phyloP scores from a whole-genome alignment of 2,888 invertebrate genomes.

The Hesperia comma region DNA sequence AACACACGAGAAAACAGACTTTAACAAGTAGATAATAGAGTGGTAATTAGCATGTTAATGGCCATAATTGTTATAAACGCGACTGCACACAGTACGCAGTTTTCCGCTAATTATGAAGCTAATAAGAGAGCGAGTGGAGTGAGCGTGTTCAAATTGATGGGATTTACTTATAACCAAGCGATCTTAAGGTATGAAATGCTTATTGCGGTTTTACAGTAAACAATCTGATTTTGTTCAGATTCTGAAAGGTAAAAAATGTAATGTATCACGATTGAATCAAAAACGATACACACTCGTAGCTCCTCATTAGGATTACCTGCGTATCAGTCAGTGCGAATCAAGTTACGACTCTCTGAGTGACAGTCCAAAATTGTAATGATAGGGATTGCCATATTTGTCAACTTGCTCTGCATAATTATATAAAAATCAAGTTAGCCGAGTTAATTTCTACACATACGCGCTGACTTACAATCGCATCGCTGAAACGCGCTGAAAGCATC shows the following conservation, averaged over 20 bases:
- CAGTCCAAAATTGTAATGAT: too few relatives aligned
- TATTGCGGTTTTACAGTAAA: constrained; percentile 5
- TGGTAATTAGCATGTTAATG: constrained; percentile 38
- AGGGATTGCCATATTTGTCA: too few relatives aligned
- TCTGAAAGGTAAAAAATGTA: not conserved
- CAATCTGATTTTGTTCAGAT: constrained; percentile 1
- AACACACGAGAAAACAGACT: not conserved
- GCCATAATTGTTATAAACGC: constrained; percentile 49
- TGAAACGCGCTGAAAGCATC: too few relatives aligned
- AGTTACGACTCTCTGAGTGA: too few relatives aligned
- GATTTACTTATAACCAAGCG: constrained; percentile 17
- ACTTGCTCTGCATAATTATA: too few relatives aligned
- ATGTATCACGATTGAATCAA: too few relatives aligned
- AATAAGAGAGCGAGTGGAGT: constrained; percentile 49
- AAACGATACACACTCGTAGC: too few relatives aligned
- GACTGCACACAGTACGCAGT: constrained; percentile 60
- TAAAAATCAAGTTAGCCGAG: too few relatives aligned
- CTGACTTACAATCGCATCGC: too few relatives aligned
- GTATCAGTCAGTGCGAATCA: too few relatives aligned
- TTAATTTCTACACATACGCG: too few relatives aligned
- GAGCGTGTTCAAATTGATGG: constrained; percentile 29
- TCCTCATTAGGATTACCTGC: too few relatives aligned
- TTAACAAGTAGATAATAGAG: constrained; percentile 16
- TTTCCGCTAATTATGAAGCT: constrained; percentile 75
- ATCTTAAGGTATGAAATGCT: constrained; percentile 11